Percentiles rank a stretch among this genome's conserved stretches.
phyloP scores from a whole-genome alignment of 2,797 vertebrate species.

The Myoxocephalus aenaeus region DNA sequence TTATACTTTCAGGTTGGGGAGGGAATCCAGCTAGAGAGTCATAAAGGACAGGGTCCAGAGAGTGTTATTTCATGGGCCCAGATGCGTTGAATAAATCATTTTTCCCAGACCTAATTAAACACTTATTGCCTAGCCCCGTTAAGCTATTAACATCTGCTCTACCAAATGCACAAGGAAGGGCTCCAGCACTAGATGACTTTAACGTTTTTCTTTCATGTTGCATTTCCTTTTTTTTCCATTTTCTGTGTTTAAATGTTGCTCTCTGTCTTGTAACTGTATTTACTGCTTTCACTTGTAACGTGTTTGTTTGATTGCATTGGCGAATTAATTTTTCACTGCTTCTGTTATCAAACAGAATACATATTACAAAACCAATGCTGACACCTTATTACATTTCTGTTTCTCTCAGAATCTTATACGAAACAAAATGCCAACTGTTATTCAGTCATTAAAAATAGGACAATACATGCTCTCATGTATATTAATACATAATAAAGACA shows the following conservation, averaged over 20 bases:
- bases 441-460: background rate
- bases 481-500: background rate
- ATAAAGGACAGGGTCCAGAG: constrained; percentile 59
- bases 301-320: constrained; percentile 37
- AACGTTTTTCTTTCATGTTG: constrained; percentile 47
- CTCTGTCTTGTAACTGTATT: constrained; percentile 33
- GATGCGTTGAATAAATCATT: constrained; percentile 81
- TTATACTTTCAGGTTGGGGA: constrained; percentile 31
- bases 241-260: constrained; percentile 7
- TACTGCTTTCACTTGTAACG: constrained; percentile 33
- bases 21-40: constrained; percentile 36
- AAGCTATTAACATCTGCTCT: constrained; percentile 80
- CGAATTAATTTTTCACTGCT: constrained; percentile 15
- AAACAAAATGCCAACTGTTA: background rate
- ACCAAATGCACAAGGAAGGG: constrained; percentile 62
- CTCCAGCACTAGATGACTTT: constrained; percentile 51
- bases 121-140: constrained; percentile 72
- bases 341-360: constrained; percentile 32
- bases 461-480: background rate
- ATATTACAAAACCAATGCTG: background rate
- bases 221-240: constrained; percentile 24
- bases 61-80: constrained; percentile 71
- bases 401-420: constrained; percentile 17
- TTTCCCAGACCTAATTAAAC: constrained; percentile 75
- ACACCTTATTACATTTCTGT: constrained; percentile 15